These are phyloP conservation scores for Meiosimyza decipiens DNA, from an alignment of 2,888 invertebrate genomes.

Conservation along the genomic window DNA sequence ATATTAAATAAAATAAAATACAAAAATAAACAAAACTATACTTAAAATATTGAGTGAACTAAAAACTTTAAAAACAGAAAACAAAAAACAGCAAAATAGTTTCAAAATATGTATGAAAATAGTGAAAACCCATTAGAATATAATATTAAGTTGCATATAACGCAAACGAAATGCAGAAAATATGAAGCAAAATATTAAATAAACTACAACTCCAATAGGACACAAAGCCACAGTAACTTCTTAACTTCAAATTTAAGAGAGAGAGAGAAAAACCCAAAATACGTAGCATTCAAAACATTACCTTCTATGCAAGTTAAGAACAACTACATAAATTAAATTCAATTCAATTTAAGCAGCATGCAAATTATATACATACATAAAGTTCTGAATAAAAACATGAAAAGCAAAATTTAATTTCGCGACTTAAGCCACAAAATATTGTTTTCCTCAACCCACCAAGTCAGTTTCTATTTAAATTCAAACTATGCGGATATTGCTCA, in stretches of 20 bases:
- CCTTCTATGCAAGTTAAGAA: neutral
- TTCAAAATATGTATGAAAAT: slow-evolving; percentile 43
- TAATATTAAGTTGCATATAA: neutral
- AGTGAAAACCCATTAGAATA: slow-evolving; percentile 17
- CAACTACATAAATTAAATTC: neutral
- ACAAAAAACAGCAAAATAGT: slow-evolving; percentile 39
- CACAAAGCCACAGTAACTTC: neutral
- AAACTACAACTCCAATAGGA: neutral
- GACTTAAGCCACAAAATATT: neutral
- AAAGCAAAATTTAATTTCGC: neutral
- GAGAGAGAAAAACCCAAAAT: neutral
- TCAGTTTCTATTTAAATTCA: neutral
- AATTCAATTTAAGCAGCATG: slow-evolving; percentile 2
- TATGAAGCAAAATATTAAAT: neutral
- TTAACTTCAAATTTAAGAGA: neutral
- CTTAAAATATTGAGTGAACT: slow-evolving; percentile 38
- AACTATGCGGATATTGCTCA: neutral
- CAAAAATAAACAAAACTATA: slow-evolving; percentile 23
- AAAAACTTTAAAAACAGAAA: slow-evolving; percentile 40
- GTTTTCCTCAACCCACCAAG: neutral
- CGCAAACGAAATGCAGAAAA: slow-evolving; percentile 1
- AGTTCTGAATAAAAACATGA: neutral
- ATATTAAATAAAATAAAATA: slow-evolving; percentile 41
- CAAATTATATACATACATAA: slow-evolving; percentile 2
- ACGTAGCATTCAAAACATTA: slow-evolving; percentile 28